These are phyloP conservation scores for Fregetta grallaria DNA, from an alignment of 2,113 vertebrate genomes.

Conservation along the genomic window DNA sequence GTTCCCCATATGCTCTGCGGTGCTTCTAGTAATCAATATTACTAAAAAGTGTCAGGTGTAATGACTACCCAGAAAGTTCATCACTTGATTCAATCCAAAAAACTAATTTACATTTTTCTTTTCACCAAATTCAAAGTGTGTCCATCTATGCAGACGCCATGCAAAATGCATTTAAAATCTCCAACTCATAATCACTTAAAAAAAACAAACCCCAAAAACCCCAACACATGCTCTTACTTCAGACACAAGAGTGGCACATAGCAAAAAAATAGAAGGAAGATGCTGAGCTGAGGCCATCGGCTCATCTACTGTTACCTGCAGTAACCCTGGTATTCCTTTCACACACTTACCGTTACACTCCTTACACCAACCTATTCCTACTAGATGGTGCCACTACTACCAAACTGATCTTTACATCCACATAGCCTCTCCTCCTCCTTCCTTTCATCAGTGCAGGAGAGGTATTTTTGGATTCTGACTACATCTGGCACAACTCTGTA, in stretches of 20 bases:
- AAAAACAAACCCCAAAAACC: no score
- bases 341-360: rapidly evolving
- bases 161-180: background rate
- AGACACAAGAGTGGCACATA: background rate
- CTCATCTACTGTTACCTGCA: background rate
- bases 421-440: background rate
- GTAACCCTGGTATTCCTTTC: background rate
- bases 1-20: background rate
- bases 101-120: rapidly evolving
- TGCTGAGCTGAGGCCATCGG: background rate
- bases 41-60: background rate
- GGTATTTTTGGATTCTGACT: background rate
- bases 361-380: background rate
- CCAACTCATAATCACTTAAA: background rate
- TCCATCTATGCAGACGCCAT: rapidly evolving
- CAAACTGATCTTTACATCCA: background rate
- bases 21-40: background rate
- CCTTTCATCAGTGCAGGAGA: background rate
- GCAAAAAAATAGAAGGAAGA: background rate
- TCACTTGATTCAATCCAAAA: background rate
- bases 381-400: background rate
- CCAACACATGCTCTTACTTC: background rate
- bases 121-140: background rate
- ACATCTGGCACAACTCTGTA: background rate
- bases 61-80: background rate